These are phyloP conservation scores for Blennius ocellaris DNA, from an alignment of 2,113 vertebrate genomes.

Conservation along the genomic window DNA sequence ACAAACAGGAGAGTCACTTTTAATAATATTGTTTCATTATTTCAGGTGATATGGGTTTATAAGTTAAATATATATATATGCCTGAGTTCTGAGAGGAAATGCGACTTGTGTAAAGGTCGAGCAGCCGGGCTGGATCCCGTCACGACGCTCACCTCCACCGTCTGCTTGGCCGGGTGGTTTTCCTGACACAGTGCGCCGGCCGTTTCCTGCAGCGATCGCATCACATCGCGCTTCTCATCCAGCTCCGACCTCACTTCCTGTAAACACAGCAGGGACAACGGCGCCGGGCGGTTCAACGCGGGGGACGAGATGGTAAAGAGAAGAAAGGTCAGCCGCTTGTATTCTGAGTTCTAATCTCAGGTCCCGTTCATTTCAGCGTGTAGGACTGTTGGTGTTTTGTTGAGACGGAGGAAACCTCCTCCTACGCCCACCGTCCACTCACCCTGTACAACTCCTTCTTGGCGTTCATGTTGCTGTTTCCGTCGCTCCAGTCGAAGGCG, in stretches of 20 bases:
- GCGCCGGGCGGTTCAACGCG: neutral
- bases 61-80: too few species aligned
- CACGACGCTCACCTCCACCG: constrained; percentile 88
- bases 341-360: too few species aligned
- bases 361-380: neutral
- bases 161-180: constrained; percentile 97
- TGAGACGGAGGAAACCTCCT: neutral
- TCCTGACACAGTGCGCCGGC: constrained; percentile 90
- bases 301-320: neutral
- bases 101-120: constrained; percentile 29
- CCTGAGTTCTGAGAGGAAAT: too few species aligned
- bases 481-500: constrained; percentile 96
- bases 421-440: constrained; percentile 66
- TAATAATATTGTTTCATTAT: too few species aligned
- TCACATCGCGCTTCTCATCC: constrained; percentile 92
- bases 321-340: too few species aligned
- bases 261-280: constrained; percentile 9
- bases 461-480: constrained; percentile 88
- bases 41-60: too few species aligned
- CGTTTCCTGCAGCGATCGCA: constrained; percentile 92
- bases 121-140: neutral
- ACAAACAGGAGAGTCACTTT: too few species aligned
- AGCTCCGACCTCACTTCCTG: constrained; percentile 92
- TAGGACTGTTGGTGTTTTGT: neutral
- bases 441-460: constrained; percentile 93